These are phyloP conservation scores for Venturia canescens DNA, from an alignment of 1,140 invertebrate species.

Conservation along the genomic window DNA sequence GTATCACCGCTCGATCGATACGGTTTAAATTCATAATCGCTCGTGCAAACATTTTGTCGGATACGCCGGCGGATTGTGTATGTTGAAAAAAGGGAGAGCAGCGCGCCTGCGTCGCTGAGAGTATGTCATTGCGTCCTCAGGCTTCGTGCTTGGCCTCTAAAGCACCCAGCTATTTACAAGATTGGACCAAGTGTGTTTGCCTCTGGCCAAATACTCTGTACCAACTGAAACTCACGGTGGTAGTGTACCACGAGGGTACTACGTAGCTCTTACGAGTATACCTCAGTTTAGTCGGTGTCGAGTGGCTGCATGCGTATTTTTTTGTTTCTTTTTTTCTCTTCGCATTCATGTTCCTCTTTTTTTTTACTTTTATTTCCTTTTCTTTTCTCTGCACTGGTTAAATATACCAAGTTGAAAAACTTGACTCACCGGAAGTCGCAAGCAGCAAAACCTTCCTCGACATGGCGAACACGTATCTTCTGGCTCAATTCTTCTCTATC, in stretches of 20 bases:
- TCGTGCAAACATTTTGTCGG: conserved; percentile 46
- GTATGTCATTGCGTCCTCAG: not conserved
- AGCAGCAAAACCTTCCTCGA: conserved; percentile 4
- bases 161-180: conserved; percentile 17
- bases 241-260: not conserved
- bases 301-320: not conserved
- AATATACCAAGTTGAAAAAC: not conserved
- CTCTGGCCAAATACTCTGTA: conserved; percentile 17
- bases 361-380: not conserved
- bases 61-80: conserved; percentile 36
- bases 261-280: not conserved
- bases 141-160: conserved; percentile 6
- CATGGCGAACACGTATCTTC: not conserved
- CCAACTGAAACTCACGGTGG: conserved; percentile 13
- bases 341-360: too few relatives aligned
- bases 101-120: not conserved
- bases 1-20: conserved; percentile 44
- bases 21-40: conserved; percentile 51
- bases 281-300: not conserved
- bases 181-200: conserved; percentile 23
- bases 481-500: not conserved
- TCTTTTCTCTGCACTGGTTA: not conserved
- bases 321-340: not conserved
- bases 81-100: not conserved
- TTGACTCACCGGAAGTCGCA: not conserved